Evolutionary conservation across 2,797 vertebrate genomes (phyloP).

Genomic region (Cossypha heuglini): DNA sequence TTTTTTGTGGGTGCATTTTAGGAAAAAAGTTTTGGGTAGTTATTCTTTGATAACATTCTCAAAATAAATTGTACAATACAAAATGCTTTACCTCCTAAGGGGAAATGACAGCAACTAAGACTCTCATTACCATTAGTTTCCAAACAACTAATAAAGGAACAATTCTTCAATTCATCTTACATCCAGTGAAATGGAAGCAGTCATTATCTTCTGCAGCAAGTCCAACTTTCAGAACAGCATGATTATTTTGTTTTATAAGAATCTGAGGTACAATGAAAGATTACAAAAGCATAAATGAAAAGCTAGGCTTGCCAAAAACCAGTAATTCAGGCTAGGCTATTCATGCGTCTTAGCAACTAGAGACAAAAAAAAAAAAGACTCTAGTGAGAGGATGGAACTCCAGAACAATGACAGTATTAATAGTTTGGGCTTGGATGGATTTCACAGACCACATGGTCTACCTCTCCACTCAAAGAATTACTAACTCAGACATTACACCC

Average conservation of each 20-base stretch:
- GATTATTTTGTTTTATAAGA: background rate
- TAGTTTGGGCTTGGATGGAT: background rate
- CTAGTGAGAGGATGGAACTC: background rate
- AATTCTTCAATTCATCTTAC: background rate
- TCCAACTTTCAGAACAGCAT: background rate
- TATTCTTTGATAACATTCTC: background rate
- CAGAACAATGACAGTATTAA: background rate
- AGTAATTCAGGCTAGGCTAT: background rate
- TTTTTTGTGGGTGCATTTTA: background rate
- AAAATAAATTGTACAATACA: background rate
- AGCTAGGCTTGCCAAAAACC: background rate
- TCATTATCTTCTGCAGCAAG: background rate
- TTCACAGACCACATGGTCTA: background rate
- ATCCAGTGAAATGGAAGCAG: background rate
- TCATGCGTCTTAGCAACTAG: background rate
- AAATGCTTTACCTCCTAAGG: background rate
- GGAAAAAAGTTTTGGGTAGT: background rate
- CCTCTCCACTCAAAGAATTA: background rate
- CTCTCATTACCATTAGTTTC: background rate
- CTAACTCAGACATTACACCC: too few species aligned
- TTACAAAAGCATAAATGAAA: background rate
- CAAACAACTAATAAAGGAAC: slow-evolving; percentile 1
- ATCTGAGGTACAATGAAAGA: background rate
- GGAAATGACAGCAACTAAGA: background rate
- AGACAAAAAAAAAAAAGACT: background rate